phyloP scores from a whole-genome alignment of 2,888 invertebrate genomes.

The Esperia sulphurella region DNA sequence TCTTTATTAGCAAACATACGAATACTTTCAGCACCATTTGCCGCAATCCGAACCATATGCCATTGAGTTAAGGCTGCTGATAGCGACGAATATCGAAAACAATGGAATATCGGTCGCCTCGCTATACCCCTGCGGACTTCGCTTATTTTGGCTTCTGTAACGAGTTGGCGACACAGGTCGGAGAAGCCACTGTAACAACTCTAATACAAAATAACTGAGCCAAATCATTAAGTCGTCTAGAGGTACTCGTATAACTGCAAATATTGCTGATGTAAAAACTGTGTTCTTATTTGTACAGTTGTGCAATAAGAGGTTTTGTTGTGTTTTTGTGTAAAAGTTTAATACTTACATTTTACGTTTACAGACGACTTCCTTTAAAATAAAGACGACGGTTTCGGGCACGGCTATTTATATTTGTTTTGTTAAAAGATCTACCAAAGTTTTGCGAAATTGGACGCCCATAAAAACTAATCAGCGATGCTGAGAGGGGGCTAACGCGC shows the following conservation, averaged over 20 bases:
- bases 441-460: constrained; percentile 35
- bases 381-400: not conserved
- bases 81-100: constrained; percentile 18
- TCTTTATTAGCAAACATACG: constrained; percentile 65
- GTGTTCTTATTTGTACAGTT: constrained; percentile 3
- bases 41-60: constrained; percentile 45
- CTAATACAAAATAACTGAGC: constrained; percentile 29
- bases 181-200: constrained; percentile 13
- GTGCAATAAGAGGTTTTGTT: too few relatives aligned
- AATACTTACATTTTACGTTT: too few relatives aligned
- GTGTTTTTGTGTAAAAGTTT: too few relatives aligned
- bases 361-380: constrained; percentile 4
- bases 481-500: constrained; percentile 50
- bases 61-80: constrained; percentile 36
- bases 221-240: constrained; percentile 22
- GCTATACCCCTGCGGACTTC: constrained; percentile 25
- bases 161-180: constrained; percentile 35
- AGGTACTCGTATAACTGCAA: constrained; percentile 16
- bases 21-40: constrained; percentile 31
- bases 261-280: constrained; percentile 22
- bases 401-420: constrained; percentile 21
- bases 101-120: constrained; percentile 11
- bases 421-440: constrained; percentile 29
- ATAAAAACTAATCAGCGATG: constrained; percentile 61
- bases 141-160: constrained; percentile 34